Conservation (phyloP, 2,797 vertebrate genomes). For the Synanceia verrucosa region DNA sequence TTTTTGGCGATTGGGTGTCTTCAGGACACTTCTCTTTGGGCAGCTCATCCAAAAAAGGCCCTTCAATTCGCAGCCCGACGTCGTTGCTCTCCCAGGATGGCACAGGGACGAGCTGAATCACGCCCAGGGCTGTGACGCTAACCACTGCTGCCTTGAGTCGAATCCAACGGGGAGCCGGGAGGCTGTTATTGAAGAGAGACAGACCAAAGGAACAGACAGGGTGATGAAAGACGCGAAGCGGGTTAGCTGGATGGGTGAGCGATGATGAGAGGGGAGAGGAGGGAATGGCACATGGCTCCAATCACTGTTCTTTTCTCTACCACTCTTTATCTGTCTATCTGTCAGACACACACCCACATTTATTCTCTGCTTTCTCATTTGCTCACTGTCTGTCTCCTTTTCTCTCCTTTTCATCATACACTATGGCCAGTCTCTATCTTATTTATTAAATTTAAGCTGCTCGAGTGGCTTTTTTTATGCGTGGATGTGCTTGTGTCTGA, state of each 20-base stretch:
- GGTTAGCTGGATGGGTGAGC: slow-evolving; percentile 55
- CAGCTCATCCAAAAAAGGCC: slow-evolving; percentile 31
- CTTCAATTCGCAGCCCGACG: slow-evolving; percentile 39
- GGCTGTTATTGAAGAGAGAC: slow-evolving; percentile 58
- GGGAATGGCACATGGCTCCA: slow-evolving; percentile 50
- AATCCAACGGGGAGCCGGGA: slow-evolving; percentile 32
- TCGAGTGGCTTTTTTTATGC: slow-evolving; percentile 1
- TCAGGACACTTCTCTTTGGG: background rate
- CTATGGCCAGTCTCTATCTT: slow-evolving; percentile 19
- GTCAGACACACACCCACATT: slow-evolving; percentile 8
- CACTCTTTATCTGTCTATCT: slow-evolving; percentile 30
- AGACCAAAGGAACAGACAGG: slow-evolving; percentile 47
- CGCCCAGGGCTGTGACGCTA: slow-evolving; percentile 50
- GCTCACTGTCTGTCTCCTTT: slow-evolving; percentile 31
- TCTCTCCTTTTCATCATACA: slow-evolving; percentile 42
- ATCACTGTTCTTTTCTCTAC: slow-evolving; percentile 47
- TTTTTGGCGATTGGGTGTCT: slow-evolving; percentile 2
- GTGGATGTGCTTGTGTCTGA: slow-evolving; percentile 6
- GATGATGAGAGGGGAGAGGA: slow-evolving; percentile 56
- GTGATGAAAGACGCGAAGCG: slow-evolving; percentile 66
- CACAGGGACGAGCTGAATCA: slow-evolving; percentile 47
- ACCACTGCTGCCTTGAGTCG: slow-evolving; percentile 50
- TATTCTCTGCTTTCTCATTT: slow-evolving; percentile 27
- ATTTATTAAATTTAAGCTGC: slow-evolving; percentile 23
- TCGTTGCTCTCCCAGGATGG: slow-evolving; percentile 36